These are phyloP conservation scores for Carassius carassius DNA, from an alignment of 2,113 vertebrate species.

Conservation along the genomic window DNA sequence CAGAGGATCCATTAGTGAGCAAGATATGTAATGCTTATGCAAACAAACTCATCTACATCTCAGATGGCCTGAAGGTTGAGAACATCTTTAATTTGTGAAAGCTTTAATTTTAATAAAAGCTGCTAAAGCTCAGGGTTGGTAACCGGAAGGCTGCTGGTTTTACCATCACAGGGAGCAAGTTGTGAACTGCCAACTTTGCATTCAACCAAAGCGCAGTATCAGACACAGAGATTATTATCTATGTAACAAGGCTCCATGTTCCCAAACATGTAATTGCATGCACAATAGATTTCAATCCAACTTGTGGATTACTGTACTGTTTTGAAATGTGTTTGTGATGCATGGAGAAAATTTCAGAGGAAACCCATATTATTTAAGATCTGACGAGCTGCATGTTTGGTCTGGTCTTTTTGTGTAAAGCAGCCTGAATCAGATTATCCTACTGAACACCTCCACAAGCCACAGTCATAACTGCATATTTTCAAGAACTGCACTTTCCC, in stretches of 20 bases:
- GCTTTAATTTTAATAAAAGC: background rate
- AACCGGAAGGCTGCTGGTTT: background rate
- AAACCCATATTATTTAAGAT: background rate
- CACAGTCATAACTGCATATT: constrained; percentile 18
- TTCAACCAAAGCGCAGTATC: background rate
- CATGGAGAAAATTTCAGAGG: background rate
- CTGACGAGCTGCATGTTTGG: background rate
- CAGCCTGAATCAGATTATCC: background rate
- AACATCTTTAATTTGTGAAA: background rate
- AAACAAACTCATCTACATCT: background rate
- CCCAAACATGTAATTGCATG: background rate
- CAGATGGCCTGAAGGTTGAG: background rate
- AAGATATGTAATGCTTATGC: no score
- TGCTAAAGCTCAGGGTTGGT: background rate
- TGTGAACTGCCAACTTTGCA: background rate
- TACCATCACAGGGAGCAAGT: background rate
- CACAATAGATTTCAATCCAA: background rate
- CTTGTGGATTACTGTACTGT: background rate
- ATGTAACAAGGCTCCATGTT: background rate
- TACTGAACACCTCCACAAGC: background rate
- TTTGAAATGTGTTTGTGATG: background rate
- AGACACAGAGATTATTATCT: background rate
- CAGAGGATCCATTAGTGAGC: no score
- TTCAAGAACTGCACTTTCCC: constrained; percentile 18
- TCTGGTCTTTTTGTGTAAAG: background rate